These are phyloP conservation scores for Psilopsiagon aymara DNA, from an alignment of 2,113 vertebrate species.

Conservation along the genomic window DNA sequence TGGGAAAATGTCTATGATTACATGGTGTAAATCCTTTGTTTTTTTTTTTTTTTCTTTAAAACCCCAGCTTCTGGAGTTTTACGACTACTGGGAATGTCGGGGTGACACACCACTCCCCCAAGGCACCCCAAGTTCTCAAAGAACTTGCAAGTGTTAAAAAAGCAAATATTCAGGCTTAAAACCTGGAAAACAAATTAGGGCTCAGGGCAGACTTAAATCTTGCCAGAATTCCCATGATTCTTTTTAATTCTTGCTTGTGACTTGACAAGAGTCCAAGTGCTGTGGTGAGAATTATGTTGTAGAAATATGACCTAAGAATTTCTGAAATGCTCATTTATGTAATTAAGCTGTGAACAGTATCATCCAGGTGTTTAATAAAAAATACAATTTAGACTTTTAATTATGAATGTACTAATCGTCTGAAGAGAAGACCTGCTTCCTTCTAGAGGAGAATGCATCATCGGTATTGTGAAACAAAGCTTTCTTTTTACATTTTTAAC, in stretches of 20 bases:
- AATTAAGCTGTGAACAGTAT: not conserved
- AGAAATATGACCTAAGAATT: not conserved
- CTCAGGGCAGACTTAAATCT: not conserved
- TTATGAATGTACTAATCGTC: not conserved
- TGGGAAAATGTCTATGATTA: not conserved
- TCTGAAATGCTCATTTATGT: not conserved
- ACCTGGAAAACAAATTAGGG: constrained; percentile 27
- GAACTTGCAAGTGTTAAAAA: not conserved
- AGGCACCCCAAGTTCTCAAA: fast-evolving
- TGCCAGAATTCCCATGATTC: constrained; percentile 15
- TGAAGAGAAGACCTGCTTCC: not conserved
- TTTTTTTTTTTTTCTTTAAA: not conserved
- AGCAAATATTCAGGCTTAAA: not conserved
- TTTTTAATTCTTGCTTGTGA: not conserved
- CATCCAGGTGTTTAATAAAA: not conserved
- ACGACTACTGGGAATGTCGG: not conserved
- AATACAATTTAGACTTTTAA: not conserved
- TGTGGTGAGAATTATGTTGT: not conserved
- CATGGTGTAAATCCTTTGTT: not conserved
- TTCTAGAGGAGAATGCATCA: not conserved
- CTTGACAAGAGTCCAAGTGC: constrained; percentile 7
- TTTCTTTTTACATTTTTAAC: not conserved
- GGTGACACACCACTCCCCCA: not conserved
- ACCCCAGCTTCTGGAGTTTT: not conserved
- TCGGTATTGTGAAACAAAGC: not conserved